Evolutionary conservation across 1,140 invertebrate genomes (phyloP), one percentile per base, ranked within the genome.

Genomic region (Micrasema longulum): DNA sequence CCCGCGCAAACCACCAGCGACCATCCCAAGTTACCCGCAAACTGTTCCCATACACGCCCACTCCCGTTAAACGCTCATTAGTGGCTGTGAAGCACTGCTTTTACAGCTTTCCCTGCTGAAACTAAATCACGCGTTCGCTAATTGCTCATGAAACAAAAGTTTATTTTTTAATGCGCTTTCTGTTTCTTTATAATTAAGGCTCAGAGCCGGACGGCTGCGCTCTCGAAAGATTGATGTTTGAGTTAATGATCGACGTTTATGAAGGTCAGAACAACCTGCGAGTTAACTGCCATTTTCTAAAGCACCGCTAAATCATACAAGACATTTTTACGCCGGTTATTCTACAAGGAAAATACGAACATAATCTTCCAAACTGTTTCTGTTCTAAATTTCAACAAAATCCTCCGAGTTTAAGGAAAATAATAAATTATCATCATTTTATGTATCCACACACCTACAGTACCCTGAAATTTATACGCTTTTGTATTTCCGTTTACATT

Each of bases 61-160:
- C 53, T 68, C 73, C 72, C 73, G 73, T 75, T 75, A 75, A 75
- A 71, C 50, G 69, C 55, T 75, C 69, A 72, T 75, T 75, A 75
- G 73, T 23, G 69, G 63, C 47, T 38, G 31, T 57, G 63, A 16
- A 57, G 50, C 48, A 69, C 52, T 57, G 69, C 60, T 60, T 47
- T 48, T 52, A 23, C 23, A 20, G 52, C 14, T 45, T 62, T 48
- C 26, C 20, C 16, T 16, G 66, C 35, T 57, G 53, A 18, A 63
- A 57, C 66, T 63, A 68, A 72, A 75, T 75, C 73, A 75, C 73
- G 73, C 65, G 66, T 67, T 75, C 50, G 60, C 70, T 75, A 75
- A 75, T 75, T 75, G 67, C 73, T 75, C 62, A 66, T 69, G 69
- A 72, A 74, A 70, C 71, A 72, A 72, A 71, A 71, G 52, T 60